Conservation (phyloP, 2,888 invertebrate species). For the Andrena camellia region DNA sequence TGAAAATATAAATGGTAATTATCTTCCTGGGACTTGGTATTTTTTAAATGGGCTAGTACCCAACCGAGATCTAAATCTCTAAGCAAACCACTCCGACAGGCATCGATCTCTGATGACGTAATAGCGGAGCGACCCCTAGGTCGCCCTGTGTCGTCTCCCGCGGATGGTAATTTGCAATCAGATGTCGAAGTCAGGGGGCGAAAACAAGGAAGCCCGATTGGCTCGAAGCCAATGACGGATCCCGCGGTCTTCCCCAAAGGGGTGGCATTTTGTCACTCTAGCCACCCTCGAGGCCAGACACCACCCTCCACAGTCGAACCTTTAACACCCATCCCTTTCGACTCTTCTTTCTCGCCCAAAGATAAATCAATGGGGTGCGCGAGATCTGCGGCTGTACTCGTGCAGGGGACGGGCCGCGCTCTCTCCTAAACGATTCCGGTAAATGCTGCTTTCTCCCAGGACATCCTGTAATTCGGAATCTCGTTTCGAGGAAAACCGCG, state of each 20-base stretch:
- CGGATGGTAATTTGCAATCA: constrained; percentile 72
- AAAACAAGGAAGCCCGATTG: constrained; percentile 69
- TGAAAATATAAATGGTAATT: no score
- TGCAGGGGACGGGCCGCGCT: constrained; percentile 22
- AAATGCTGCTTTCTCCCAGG: constrained; percentile 69
- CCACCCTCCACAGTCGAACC: constrained; percentile 35
- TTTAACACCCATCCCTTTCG: constrained; percentile 44
- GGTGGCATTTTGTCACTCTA: constrained; percentile 70
- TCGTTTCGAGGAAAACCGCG: constrained; percentile 33
- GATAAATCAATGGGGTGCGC: constrained; percentile 65
- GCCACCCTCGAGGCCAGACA: constrained; percentile 52
- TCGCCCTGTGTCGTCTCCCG: constrained; percentile 23
- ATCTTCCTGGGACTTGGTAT: no score
- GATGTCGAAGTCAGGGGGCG: constrained; percentile 61
- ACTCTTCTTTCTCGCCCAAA: constrained; percentile 3
- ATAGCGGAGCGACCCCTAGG: constrained; percentile 4
- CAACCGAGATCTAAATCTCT: no score
- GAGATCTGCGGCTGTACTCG: constrained; percentile 51
- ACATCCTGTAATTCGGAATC: constrained; percentile 71
- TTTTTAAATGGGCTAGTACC: no score
- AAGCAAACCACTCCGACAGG: not conserved
- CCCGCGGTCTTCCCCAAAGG: constrained; percentile 60
- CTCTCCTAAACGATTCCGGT: constrained; percentile 63
- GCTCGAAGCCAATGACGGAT: constrained; percentile 71
- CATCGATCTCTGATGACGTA: constrained; percentile 23